Base-by-base conservation (phyloP, 2,113 vertebrate genomes). In the Lutjanus erythropterus region DNA sequence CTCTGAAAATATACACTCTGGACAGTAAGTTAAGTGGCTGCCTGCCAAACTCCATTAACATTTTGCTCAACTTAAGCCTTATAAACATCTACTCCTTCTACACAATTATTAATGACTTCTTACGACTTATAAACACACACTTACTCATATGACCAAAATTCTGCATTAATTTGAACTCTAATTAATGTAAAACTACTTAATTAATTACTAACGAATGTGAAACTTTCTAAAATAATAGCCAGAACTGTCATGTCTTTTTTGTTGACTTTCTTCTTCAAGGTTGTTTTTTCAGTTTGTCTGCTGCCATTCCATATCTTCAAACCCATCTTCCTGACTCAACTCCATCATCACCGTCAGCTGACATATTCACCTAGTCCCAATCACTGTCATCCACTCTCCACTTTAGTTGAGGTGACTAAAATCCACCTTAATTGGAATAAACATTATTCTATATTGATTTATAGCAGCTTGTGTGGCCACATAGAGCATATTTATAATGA, bases 231-330 rank as follows among this genome's bases (percentile, higher is more conserved):
- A n/a, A 23, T n/a, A 15, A 44, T 7, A 10, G 3, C 25, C 19
- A 27, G 60, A 4, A 27, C 6, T 18, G 7, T 42, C n/a, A 27
- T 9, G 11, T 18, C 35, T 2, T 15, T 21, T 52, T 66, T n/a
- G n/a, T 39, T 53, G 31, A 33, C 8, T 11, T 5, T 0, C 46
- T 75, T 12, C 44, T 44, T 47, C 11, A 81, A 92, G 87, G 23
- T 87, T 1, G 90, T 94, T 44, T 80, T 95, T 19, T 88, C 86
- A 1, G 71, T 93, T 9, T 94, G 93, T 31, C 75, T 95, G 29
- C 72, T 94, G 59, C 94, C 94, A 0, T 65, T 91, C 27, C 92
- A 94, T 33, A 78, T 93, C 70, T 94, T 88, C 73, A 95, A 91
- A 81, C 81, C 89, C 5, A 76, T 93, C 68, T 93, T 94, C 55